A percentile compares a stretch with the other conserved stretches of the same genome.
phyloP scores from a whole-genome alignment of 2,113 vertebrate species.

The Todiramphus saurophagus region DNA sequence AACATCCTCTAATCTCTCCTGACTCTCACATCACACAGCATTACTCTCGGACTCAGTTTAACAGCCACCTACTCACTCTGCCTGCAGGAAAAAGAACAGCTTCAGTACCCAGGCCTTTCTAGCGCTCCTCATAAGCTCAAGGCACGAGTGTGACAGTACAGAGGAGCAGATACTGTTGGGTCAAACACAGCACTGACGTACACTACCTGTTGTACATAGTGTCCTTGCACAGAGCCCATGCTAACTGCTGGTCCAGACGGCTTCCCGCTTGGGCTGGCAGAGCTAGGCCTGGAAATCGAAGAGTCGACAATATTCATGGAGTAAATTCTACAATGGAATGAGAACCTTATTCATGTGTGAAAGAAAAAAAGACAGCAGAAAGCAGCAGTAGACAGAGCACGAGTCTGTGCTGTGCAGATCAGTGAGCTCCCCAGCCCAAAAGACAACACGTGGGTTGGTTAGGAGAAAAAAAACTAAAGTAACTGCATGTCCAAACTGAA shows the following conservation, averaged over 20 bases:
- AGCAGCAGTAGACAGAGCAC: not conserved
- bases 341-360: constrained; percentile 63
- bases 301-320: constrained; percentile 76
- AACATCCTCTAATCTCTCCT: not conserved
- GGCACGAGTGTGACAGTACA: not conserved
- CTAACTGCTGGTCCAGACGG: constrained; percentile 84
- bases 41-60: not conserved
- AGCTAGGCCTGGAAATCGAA: constrained; percentile 91
- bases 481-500: not conserved
- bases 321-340: constrained; percentile 69
- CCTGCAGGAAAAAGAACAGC: not conserved
- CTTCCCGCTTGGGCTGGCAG: constrained; percentile 96
- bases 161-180: not conserved
- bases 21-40: not conserved
- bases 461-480: not conserved
- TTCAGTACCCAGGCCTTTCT: not conserved
- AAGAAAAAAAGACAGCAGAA: constrained; percentile 18
- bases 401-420: not conserved
- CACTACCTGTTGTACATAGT: constrained; percentile 93
- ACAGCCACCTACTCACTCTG: not conserved
- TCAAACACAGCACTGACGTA: not conserved
- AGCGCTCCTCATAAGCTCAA: not conserved
- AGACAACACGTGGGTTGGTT: accelerated
- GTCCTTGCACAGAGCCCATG: constrained; percentile 88
- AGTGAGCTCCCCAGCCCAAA: not conserved